Base-by-base conservation (phyloP, 2,888 invertebrate species). In the Leptarthrus brevirostris region DNA sequence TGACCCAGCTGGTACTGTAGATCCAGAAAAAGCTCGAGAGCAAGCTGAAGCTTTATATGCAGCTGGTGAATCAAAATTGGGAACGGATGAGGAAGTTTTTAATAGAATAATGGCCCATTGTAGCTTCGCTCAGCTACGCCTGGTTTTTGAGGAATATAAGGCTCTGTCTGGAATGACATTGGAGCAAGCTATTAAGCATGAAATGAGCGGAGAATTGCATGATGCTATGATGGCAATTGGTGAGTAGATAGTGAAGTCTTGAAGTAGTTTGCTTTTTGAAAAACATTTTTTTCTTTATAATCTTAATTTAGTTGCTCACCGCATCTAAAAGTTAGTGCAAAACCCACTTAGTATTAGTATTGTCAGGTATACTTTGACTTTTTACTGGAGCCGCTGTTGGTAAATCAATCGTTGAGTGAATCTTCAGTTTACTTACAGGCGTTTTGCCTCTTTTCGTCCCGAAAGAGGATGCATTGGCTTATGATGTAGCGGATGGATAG, bases 141-240 rank as follows among this genome's bases (percentile, higher is more conserved):
- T 88, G 77, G 86, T 90, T 73, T 91, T 91, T 83, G 90, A 91
- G 79, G 91, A 90, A 81, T 93, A 93, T 84, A 89, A 90, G 83
- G 87, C 87, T 76, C 81, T 92, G 16, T 87, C 91, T 0, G 92
- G 92, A 0, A 88, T 89, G 81, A 90, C 91, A 76, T 89, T 92
- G 79, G 90, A 91, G 83, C 90, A 91, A 79, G 90, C 91, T 58
- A 87, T 92, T 81, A 88, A 89, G 80, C 87, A 88, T 47, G 89
- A 90, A 84, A 83, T 90, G 79, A 87, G 83, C 74, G 92, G 92
- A 0, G 90, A 91, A 74, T 84, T 91, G 14, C 86, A 88, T 79
- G 88, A 90, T 4, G 91, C 90, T 0, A 86, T 91, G 79, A 85
- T 90, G 1, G 90, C 92, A 53, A 89, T 92, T 53, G 90, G 91